Conservation (phyloP, 1,140 invertebrate species). For the Wiebesia pumilae region DNA sequence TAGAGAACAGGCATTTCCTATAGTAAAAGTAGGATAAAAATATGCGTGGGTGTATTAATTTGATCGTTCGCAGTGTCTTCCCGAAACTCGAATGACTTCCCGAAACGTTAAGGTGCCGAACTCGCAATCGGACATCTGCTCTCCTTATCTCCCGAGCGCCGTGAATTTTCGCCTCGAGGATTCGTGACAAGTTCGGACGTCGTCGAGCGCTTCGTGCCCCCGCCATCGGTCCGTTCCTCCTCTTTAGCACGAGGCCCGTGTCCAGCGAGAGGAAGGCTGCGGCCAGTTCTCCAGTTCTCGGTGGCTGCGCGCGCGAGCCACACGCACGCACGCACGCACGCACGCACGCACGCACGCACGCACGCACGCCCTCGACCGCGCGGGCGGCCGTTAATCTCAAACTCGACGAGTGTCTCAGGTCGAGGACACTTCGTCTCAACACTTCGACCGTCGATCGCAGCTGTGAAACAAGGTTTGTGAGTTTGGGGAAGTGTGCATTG, state of each 20-base stretch:
- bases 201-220: background rate
- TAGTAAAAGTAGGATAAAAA: no score
- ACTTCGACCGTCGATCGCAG: background rate
- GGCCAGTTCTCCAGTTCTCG: constrained; percentile 58
- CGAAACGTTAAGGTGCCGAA: no score
- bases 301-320: constrained; percentile 57
- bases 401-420: no score
- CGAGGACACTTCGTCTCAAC: background rate
- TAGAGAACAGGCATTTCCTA: no score
- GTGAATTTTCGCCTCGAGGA: background rate
- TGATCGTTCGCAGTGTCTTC: no score
- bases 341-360: constrained; percentile 46
- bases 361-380: constrained; percentile 16
- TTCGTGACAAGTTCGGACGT: background rate
- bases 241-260: background rate
- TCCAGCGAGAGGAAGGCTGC: constrained; percentile 1
- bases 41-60: no score
- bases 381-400: background rate
- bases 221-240: background rate
- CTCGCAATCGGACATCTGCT: background rate
- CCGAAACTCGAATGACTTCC: no score
- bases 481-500: background rate
- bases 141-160: no score
- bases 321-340: constrained; percentile 35
- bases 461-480: background rate